These are phyloP conservation scores for Datnioides undecimradiatus DNA, from an alignment of 2,113 vertebrate species.

Conservation along the genomic window DNA sequence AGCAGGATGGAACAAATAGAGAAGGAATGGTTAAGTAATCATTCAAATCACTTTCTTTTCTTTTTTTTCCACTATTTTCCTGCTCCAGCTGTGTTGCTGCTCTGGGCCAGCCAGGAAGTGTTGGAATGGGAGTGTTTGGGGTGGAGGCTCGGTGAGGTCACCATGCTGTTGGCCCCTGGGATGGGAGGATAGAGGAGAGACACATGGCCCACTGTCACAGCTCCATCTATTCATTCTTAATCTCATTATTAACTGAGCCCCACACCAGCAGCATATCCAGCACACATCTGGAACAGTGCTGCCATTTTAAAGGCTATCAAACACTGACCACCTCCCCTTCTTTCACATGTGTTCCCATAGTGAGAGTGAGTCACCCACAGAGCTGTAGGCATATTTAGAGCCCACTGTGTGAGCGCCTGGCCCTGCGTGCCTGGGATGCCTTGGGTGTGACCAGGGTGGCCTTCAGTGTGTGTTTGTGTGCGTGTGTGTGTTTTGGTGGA, in stretches of 20 bases:
- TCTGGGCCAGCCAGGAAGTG: constrained; percentile 67
- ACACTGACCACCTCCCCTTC: constrained; percentile 32
- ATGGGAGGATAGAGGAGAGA: constrained; percentile 62
- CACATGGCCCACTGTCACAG: constrained; percentile 65
- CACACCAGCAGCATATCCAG: constrained; percentile 31
- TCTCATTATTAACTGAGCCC: constrained; percentile 26
- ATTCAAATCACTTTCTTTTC: constrained; percentile 34
- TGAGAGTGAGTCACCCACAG: constrained; percentile 64
- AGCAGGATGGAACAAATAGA: constrained; percentile 52
- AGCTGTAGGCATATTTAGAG: constrained; percentile 71
- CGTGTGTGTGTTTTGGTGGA: constrained; percentile 49
- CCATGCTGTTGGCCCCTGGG: constrained; percentile 66
- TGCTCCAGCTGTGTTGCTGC: constrained; percentile 68
- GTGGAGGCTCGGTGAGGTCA: constrained; percentile 79
- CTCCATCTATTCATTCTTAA: constrained; percentile 58
- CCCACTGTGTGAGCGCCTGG: constrained; percentile 68
- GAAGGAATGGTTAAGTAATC: constrained; percentile 69
- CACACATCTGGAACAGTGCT: constrained; percentile 32
- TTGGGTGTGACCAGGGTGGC: constrained; percentile 79
- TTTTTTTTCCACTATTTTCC: constrained; percentile 12
- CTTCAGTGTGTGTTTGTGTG: constrained; percentile 25
- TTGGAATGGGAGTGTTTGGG: constrained; percentile 61
- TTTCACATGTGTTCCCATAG: constrained; percentile 40
- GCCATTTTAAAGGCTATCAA: constrained; percentile 58
- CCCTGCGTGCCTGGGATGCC: constrained; percentile 79